These are phyloP conservation scores for Acomys russatus DNA, from an alignment of 2,797 vertebrate genomes.

Conservation along the genomic window DNA sequence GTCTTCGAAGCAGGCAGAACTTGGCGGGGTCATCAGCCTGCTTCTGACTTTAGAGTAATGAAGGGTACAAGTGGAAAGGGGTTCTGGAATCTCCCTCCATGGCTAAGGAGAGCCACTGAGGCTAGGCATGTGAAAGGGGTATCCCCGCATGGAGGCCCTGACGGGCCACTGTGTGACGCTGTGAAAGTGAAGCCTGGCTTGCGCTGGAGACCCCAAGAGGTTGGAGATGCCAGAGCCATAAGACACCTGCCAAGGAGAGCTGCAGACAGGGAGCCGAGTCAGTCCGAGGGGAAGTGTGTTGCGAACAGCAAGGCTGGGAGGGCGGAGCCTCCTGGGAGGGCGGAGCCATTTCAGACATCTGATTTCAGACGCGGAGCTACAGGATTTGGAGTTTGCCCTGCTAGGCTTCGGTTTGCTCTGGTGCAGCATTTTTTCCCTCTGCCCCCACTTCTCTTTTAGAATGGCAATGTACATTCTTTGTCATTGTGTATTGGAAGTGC, in stretches of 20 bases:
- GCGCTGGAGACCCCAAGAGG: neutral
- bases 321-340: neutral
- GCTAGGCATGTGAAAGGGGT: neutral
- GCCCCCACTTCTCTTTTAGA: neutral
- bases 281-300: neutral
- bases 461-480: neutral
- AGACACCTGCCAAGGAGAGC: neutral
- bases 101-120: neutral
- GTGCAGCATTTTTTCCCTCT: neutral
- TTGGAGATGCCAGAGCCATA: neutral
- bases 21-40: neutral
- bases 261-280: neutral
- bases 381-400: neutral
- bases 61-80: neutral
- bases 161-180: too few species aligned
- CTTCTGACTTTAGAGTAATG: neutral
- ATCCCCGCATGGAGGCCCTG: neutral
- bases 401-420: neutral
- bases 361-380: neutral
- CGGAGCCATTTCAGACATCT: neutral
- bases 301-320: neutral
- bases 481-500: neutral
- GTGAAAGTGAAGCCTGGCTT: neutral
- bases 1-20: neutral
- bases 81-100: neutral